These are phyloP conservation scores for Numida meleagris DNA, from an alignment of 2,113 vertebrate genomes.

Conservation along the genomic window DNA sequence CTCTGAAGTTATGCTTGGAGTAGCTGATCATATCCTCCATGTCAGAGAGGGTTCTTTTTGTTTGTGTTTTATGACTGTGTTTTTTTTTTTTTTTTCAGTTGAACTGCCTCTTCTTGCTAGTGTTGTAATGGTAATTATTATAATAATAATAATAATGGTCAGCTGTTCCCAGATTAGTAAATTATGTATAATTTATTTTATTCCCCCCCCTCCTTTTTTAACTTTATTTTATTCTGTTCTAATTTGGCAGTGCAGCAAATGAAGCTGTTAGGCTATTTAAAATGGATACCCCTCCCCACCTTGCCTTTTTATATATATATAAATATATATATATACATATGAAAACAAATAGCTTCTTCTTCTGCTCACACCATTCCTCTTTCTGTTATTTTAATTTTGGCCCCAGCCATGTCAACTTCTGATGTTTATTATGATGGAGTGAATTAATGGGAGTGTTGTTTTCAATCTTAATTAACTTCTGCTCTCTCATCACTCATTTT, in stretches of 20 bases:
- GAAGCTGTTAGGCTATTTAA: conserved; percentile 90
- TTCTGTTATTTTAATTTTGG: conserved; percentile 81
- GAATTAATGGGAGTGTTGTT: conserved; percentile 81
- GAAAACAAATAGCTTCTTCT: conserved; percentile 70
- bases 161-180: conserved; percentile 96
- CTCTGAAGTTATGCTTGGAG: conserved; percentile 84
- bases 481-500: conserved; percentile 77
- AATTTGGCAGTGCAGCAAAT: conserved; percentile 87
- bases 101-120: conserved; percentile 94
- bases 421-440: conserved; percentile 79
- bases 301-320: conserved; percentile 70
- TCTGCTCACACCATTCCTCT: conserved; percentile 66
- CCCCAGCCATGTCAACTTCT: conserved; percentile 78
- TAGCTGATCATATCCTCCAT: conserved; percentile 86
- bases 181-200: conserved; percentile 99
- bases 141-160: conserved; percentile 95
- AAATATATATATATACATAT: conserved; percentile 79
- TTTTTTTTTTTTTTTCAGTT: conserved; percentile 80
- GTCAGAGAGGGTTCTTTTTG: conserved; percentile 81
- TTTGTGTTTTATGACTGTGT: conserved; percentile 93
- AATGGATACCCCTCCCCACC: conserved; percentile 69
- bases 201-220: conserved; percentile 76
- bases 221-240: conserved; percentile 85
- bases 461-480: conserved; percentile 80
- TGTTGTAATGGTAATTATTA: conserved; percentile 90